Conservation (phyloP, 2,888 invertebrate species). For the Lottia scabra region DNA sequence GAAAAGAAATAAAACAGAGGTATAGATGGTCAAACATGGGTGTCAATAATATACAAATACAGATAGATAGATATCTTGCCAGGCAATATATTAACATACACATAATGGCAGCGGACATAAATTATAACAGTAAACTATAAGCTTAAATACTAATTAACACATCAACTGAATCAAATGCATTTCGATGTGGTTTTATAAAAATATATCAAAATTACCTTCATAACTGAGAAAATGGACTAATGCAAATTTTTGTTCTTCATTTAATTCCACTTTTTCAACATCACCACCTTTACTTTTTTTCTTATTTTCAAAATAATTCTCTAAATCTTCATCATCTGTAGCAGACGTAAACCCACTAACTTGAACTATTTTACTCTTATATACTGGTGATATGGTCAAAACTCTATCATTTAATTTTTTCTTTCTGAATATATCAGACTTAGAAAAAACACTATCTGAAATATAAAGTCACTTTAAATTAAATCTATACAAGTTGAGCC, state of each 20-base stretch:
- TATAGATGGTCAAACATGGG: too few species aligned
- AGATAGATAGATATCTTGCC: too few species aligned
- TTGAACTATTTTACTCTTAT: not conserved
- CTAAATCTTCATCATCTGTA: slow-evolving; percentile 24
- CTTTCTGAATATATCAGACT: not conserved
- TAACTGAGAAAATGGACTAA: slow-evolving; percentile 26
- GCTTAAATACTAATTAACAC: too few species aligned
- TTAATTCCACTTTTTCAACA: slow-evolving; percentile 20
- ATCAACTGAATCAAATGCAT: too few species aligned
- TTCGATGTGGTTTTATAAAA: too few species aligned
- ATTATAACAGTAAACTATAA: too few species aligned
- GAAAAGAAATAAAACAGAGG: too few species aligned
- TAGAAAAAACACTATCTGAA: not conserved
- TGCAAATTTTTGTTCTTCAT: slow-evolving; percentile 15
- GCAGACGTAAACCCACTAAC: not conserved
- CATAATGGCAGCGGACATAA: too few species aligned
- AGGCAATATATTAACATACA: too few species aligned
- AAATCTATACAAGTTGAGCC: too few species aligned
- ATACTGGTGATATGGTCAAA: not conserved
- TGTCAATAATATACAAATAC: too few species aligned
- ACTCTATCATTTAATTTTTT: not conserved
- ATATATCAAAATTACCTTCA: slow-evolving; percentile 15
- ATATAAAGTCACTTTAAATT: not conserved
- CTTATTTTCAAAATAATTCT: slow-evolving; percentile 31
- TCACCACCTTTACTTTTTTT: slow-evolving; percentile 29